Evolutionary conservation across 1,140 invertebrate genomes (phyloP).

Genomic region (Platyscapa corneri): DNA sequence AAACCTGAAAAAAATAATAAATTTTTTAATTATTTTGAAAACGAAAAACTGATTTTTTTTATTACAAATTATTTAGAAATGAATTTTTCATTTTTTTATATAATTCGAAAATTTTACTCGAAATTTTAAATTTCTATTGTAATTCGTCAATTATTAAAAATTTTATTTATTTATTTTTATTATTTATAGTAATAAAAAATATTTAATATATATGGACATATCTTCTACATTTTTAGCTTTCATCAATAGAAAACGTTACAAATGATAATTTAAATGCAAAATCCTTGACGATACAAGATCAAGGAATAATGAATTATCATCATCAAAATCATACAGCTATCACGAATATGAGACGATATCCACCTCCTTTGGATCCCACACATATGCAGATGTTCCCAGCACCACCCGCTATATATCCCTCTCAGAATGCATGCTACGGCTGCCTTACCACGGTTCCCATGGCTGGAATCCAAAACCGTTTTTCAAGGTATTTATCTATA

Average conservation of each 20-base stretch:
- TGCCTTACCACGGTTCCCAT: slow-evolving; percentile 68
- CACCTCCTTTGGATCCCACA: slow-evolving; percentile 64
- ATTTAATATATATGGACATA: no score
- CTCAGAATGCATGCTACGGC: slow-evolving; percentile 68
- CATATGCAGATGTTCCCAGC: slow-evolving; percentile 70
- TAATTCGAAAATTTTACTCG: no score
- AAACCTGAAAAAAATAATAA: no score
- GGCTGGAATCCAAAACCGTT: slow-evolving; percentile 67
- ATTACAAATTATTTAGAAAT: not conserved
- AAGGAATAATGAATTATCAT: slow-evolving; percentile 66
- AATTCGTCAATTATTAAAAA: not conserved
- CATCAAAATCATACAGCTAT: slow-evolving; percentile 66
- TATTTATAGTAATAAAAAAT: not conserved
- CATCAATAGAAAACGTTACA: slow-evolving; percentile 57
- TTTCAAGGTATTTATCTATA: slow-evolving; percentile 63
- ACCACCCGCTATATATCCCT: slow-evolving; percentile 66
- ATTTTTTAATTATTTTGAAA: no score
- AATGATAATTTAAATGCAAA: slow-evolving; percentile 64
- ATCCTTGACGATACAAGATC: slow-evolving; percentile 64
- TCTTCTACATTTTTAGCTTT: slow-evolving; percentile 58
- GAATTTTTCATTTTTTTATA: not conserved
- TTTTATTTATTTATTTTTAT: not conserved
- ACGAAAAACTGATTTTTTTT: no score
- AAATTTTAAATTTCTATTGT: not conserved
- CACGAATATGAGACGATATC: slow-evolving; percentile 69